These are phyloP conservation scores for Caenorhabditis inopinata DNA, from an alignment of 1,140 invertebrate species.

Conservation along the genomic window DNA sequence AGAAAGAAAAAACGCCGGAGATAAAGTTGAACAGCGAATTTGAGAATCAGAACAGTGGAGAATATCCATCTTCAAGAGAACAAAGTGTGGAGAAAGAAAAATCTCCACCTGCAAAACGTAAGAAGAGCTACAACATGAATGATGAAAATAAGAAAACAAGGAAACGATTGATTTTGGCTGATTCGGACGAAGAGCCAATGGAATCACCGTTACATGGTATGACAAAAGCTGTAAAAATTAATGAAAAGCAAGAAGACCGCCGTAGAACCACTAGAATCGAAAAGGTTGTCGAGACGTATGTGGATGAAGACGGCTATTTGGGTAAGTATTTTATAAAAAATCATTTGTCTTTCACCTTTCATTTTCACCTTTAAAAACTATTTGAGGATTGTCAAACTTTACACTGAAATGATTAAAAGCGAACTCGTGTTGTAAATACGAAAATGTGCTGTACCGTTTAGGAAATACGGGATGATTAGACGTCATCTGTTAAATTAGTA, in stretches of 20 bases:
- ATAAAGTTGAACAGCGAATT: neutral
- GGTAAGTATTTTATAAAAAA: neutral
- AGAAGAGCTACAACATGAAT: slow-evolving; percentile 2
- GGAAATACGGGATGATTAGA: too few species aligned
- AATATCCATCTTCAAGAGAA: neutral
- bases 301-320: slow-evolving; percentile 20
- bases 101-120: neutral
- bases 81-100: neutral
- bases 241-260: neutral
- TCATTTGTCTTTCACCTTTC: too few species aligned
- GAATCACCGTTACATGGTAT: too few species aligned
- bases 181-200: neutral
- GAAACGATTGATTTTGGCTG: neutral
- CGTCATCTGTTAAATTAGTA: too few species aligned
- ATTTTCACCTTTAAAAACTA: too few species aligned
- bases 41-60: neutral
- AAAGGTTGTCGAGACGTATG: slow-evolving; percentile 3
- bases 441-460: too few species aligned
- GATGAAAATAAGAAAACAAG: slow-evolving; percentile 6
- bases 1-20: neutral
- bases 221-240: neutral
- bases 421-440: too few species aligned
- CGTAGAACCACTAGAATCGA: slow-evolving; percentile 19
- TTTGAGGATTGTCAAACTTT: too few species aligned
- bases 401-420: too few species aligned